A percentile compares a stretch with the other conserved stretches of the same genome.
Evolutionary conservation across 2,113 vertebrate species (phyloP).

Genomic region (Chrysochloris asiatica): DNA sequence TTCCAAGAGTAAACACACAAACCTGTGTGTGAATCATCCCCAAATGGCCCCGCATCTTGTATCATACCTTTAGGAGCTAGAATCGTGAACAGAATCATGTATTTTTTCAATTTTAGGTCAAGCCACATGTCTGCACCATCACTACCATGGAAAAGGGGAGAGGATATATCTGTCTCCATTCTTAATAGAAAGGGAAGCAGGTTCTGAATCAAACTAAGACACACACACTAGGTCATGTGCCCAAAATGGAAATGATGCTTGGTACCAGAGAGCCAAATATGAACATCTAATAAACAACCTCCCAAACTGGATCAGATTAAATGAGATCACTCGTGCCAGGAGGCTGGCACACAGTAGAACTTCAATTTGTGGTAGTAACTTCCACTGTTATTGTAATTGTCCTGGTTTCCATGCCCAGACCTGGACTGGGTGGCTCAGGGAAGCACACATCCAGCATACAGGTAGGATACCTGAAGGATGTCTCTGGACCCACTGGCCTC

Average conservation of each 20-base stretch:
- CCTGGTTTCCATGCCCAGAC: neutral
- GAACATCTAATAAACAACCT: neutral
- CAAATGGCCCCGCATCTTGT: neutral
- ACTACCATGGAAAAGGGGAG: neutral
- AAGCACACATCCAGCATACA: rapidly evolving
- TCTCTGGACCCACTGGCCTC: neutral
- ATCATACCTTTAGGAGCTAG: neutral
- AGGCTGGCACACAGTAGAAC: neutral
- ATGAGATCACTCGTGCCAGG: neutral
- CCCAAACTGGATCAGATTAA: neutral
- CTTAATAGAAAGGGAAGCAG: neutral
- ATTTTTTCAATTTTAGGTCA: neutral
- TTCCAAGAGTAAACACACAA: neutral
- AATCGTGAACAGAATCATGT: neutral
- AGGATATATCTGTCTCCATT: neutral
- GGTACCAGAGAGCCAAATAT: neutral
- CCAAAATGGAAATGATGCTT: rapidly evolving
- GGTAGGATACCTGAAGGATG: neutral
- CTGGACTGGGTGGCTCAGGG: neutral
- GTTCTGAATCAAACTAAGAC: neutral
- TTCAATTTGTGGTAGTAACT: neutral
- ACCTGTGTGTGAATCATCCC: neutral
- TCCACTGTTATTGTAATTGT: neutral
- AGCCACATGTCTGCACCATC: neutral
- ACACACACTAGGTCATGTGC: too few relatives aligned